phyloP scores from a whole-genome alignment of 1,140 invertebrate genomes.

The Heliconius himera region DNA sequence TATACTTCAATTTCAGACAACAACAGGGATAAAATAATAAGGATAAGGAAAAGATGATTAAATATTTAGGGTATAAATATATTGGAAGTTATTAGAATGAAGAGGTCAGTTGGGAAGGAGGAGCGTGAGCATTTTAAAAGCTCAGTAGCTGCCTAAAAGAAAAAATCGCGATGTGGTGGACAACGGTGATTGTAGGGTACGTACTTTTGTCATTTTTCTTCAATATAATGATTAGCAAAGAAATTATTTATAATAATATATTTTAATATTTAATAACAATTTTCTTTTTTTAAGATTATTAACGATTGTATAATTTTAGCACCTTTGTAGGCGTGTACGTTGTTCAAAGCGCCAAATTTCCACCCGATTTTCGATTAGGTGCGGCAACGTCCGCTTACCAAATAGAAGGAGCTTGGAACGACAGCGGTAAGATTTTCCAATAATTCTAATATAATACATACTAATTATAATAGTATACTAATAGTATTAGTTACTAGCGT shows the following conservation, averaged over 20 bases:
- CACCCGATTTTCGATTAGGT: constrained; percentile 42
- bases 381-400: constrained; percentile 43
- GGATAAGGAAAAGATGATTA: neutral
- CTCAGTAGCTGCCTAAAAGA: too few species aligned
- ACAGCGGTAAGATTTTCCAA: constrained; percentile 31
- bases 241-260: too few species aligned
- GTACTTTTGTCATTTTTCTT: too few species aligned
- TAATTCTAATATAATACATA: too few species aligned
- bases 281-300: neutral
- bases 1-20: too few species aligned
- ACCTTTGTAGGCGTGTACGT: neutral
- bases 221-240: too few species aligned
- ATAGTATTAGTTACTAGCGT: too few species aligned
- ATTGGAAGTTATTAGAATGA: neutral
- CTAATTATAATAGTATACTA: too few species aligned
- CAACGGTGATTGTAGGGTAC: too few species aligned
- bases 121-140: too few species aligned
- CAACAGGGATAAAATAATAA: neutral
- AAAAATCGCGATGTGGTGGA: too few species aligned
- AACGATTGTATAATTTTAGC: neutral
- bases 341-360: constrained; percentile 31
- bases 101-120: neutral
- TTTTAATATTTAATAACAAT: too few species aligned
- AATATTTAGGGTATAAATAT: neutral
- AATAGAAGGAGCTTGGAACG: constrained; percentile 48